Evolutionary conservation across 2,797 vertebrate genomes (phyloP).

Genomic region (Pampus argenteus): DNA sequence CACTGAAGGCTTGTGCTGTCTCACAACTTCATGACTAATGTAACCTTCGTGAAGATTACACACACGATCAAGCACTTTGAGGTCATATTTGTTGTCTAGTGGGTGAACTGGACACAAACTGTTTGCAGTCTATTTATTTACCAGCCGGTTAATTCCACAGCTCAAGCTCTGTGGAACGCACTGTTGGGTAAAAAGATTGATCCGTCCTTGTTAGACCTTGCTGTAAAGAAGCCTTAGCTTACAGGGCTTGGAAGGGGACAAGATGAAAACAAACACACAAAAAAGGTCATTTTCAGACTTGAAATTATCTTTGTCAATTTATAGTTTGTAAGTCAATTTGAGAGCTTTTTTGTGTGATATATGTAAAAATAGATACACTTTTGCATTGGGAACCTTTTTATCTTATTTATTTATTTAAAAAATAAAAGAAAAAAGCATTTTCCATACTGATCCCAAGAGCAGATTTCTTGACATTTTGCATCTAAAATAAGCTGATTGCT

Average conservation of each 20-base stretch:
- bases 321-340: background rate
- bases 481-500: background rate
- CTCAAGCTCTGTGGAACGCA: conserved; percentile 20
- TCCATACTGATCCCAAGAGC: background rate
- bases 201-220: conserved; percentile 49
- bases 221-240: conserved; percentile 31
- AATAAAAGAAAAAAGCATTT: background rate
- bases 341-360: background rate
- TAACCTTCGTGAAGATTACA: background rate
- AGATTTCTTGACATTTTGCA: background rate
- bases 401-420: too few species aligned
- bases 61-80: conserved; percentile 13
- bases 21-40: conserved; percentile 8
- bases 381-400: background rate
- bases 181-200: conserved; percentile 45
- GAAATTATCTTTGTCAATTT: too few species aligned
- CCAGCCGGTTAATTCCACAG: conserved; percentile 49
- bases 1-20: background rate
- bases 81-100: conserved; percentile 44
- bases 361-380: background rate
- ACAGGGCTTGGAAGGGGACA: background rate
- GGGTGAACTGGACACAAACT: conserved; percentile 34
- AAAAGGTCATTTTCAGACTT: background rate
- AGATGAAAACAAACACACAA: conserved; percentile 18
- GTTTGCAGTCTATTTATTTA: conserved; percentile 50